Base-by-base conservation (phyloP, 2,797 vertebrate genomes). In the Amblyopsis hoosieri region DNA sequence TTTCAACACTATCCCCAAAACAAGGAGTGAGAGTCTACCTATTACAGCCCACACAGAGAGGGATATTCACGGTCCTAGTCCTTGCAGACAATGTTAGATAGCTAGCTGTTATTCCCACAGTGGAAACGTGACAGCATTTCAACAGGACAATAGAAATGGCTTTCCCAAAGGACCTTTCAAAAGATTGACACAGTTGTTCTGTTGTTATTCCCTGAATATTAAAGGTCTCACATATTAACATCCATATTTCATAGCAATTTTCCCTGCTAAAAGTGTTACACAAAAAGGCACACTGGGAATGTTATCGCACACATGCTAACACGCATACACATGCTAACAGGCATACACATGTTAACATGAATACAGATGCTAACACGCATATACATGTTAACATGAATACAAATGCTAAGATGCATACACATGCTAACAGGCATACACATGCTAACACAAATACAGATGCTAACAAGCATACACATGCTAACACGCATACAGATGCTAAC, bases 171-270 rank as follows among this genome's bases (percentile, higher is more conserved):
- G 90, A 82, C 72, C 63, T 11, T 56, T 55, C 33, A 70, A 57
- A 68, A 79, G 84, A 85, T 77, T 86, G 90, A 87, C 88, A 83
- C 56, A 85, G 89, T 87, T 89, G 79, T 80, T 86, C 82, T 33
- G 72, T 77, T 77, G 68, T 76, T 79, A 80, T 83, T 67, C 83
- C 84, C 69, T 74, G 60, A 77, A 83, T 79, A 69, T 64, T 31
- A 57, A 45, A 66, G 79, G 77, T 71, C 66, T 85, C 69, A 8
- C 79, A 59, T 80, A 72, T 82, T 87, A 81, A 85, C 81, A 83
- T 71, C 67, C 60, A 55, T 33, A 52, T 71, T 66, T 49, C 51
- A 73, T 61, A 66, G 60, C 62, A 56, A 51, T 12, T n/a, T 48
- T 29, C 17, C 17, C 52, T 12, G 12, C 8, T 54, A 31, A 13